phyloP scores from a whole-genome alignment of 2,797 vertebrate genomes.

The Acanthiza pusilla region DNA sequence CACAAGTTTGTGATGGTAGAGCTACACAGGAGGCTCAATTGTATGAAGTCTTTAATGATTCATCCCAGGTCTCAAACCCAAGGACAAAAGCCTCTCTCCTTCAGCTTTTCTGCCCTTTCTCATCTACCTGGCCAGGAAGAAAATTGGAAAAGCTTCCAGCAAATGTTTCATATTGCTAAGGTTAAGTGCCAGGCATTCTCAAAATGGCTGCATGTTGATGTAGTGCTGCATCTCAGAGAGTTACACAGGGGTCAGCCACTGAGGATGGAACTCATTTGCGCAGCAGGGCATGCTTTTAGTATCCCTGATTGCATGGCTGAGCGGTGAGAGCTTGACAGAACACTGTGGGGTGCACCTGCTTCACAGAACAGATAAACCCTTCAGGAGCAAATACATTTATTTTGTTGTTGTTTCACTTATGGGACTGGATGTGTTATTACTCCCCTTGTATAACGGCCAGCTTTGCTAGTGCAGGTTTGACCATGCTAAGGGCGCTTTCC shows the following conservation, averaged over 20 bases:
- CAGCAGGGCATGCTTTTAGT: not conserved
- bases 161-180: not conserved
- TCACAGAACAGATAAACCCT: not conserved
- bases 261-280: rapidly evolving
- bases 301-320: not conserved
- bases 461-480: not conserved
- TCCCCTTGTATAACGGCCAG: not conserved
- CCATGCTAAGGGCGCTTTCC: not conserved
- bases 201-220: not conserved
- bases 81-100: not conserved
- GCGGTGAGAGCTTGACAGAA: not conserved
- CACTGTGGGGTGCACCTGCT: not conserved
- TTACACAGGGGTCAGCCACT: not conserved
- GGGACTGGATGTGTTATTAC: not conserved
- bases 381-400: not conserved
- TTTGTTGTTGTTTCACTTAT: not conserved
- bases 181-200: not conserved
- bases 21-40: not conserved
- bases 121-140: not conserved
- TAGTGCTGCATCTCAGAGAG: not conserved
- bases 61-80: not conserved
- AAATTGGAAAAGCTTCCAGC: not conserved
- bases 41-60: not conserved
- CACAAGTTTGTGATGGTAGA: not conserved
- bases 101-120: not conserved